Percentiles rank a stretch among this genome's conserved stretches.
These are phyloP conservation scores for Fragum sueziense DNA, from an alignment of 2,888 invertebrate species.

Conservation along the genomic window DNA sequence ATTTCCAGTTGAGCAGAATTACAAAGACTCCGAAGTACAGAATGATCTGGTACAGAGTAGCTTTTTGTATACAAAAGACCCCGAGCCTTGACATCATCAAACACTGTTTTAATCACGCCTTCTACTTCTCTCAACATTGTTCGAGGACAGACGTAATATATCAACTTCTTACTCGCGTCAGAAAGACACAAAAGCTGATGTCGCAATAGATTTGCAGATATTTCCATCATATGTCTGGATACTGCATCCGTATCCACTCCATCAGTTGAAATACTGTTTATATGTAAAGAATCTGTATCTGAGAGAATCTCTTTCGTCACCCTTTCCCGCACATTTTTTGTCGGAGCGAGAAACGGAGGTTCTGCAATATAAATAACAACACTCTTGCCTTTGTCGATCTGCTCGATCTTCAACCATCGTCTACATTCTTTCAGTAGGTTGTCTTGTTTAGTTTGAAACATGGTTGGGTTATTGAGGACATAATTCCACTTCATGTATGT, in stretches of 20 bases:
- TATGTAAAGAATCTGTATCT: not conserved
- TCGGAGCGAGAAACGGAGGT: not conserved
- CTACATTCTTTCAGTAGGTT: not conserved
- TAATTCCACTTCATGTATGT: conserved; percentile 1
- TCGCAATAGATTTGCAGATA: not conserved
- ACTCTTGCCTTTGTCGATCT: not conserved
- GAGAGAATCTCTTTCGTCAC: not conserved
- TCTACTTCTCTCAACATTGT: not conserved
- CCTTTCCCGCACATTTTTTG: not conserved
- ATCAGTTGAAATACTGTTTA: not conserved
- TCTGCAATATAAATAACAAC: not conserved
- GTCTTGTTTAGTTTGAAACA: not conserved
- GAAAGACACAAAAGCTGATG: not conserved
- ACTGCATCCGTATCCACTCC: not conserved
- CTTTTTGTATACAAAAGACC: not conserved
- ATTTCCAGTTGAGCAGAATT: not conserved
- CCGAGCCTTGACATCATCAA: not conserved
- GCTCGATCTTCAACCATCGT: not conserved
- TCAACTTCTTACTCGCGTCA: not conserved
- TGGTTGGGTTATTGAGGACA: not conserved
- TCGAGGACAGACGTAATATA: not conserved
- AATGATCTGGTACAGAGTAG: not conserved
- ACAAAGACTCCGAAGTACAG: not conserved
- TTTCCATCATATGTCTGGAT: not conserved
- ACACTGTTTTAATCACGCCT: not conserved